Conservation (phyloP, 2,888 invertebrate species). For the Leucoma salicis region DNA sequence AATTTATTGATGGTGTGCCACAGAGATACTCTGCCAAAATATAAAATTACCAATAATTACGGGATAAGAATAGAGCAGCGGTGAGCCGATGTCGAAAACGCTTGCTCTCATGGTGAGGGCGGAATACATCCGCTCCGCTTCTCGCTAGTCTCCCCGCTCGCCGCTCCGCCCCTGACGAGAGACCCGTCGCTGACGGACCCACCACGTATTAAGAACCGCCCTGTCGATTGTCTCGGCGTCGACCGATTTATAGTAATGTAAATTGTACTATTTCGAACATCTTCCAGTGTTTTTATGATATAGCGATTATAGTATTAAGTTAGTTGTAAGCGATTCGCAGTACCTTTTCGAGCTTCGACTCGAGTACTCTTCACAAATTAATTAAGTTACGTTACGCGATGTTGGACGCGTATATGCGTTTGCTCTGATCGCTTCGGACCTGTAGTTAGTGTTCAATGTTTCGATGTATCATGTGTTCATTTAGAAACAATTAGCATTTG, state of each 20-base stretch:
- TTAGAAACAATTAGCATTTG: conserved; percentile 70
- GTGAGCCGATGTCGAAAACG: conserved; percentile 3
- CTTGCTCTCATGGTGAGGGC: neutral
- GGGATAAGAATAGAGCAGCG: conserved; percentile 45
- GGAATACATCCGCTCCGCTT: neutral
- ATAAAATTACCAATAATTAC: conserved; percentile 75
- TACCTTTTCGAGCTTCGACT: conserved; percentile 66
- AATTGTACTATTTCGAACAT: conserved; percentile 67
- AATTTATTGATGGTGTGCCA: conserved; percentile 82
- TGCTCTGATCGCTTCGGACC: conserved; percentile 69
- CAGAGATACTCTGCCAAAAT: conserved; percentile 83
- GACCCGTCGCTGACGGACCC: conserved; percentile 31
- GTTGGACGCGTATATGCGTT: conserved; percentile 57
- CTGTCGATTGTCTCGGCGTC: conserved; percentile 47
- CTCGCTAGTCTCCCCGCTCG: conserved; percentile 15
- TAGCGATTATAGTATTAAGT: conserved; percentile 70
- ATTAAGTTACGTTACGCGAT: conserved; percentile 62
- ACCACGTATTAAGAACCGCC: conserved; percentile 39
- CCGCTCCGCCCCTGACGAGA: conserved; percentile 33
- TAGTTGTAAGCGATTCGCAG: conserved; percentile 68
- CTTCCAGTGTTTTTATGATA: conserved; percentile 78
- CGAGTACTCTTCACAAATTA: conserved; percentile 76
- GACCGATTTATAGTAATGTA: conserved; percentile 53
- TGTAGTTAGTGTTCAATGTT: conserved; percentile 74
- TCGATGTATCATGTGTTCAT: conserved; percentile 79